These are phyloP conservation scores for Oryctes rhinoceros DNA, from an alignment of 1,140 invertebrate genomes.

Conservation along the genomic window DNA sequence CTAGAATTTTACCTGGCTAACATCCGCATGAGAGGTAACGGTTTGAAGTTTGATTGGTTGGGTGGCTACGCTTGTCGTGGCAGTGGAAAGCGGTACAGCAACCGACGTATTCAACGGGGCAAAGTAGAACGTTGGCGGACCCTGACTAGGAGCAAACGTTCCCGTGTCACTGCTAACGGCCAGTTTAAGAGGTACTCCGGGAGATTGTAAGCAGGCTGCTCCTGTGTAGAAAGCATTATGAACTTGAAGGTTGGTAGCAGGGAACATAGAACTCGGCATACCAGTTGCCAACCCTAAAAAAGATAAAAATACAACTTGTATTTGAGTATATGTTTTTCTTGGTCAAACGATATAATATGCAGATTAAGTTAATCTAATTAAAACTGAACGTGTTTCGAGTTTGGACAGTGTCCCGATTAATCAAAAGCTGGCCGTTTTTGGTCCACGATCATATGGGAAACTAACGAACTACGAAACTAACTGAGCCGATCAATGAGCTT, in stretches of 20 bases:
- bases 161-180: slow-evolving; percentile 48
- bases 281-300: slow-evolving; percentile 49
- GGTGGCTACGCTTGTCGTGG: slow-evolving; percentile 50
- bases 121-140: slow-evolving; percentile 56
- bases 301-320: background rate
- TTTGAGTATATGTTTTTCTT: background rate
- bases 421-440: too few relatives aligned
- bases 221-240: slow-evolving; percentile 57
- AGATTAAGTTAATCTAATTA: too few relatives aligned
- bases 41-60: slow-evolving; percentile 58
- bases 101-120: slow-evolving; percentile 50
- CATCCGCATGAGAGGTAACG: slow-evolving; percentile 59
- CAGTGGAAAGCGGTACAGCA: slow-evolving; percentile 50
- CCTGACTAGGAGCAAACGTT: slow-evolving; percentile 47
- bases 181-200: slow-evolving; percentile 47
- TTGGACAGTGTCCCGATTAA: too few relatives aligned
- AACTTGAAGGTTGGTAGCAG: slow-evolving; percentile 53
- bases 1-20: slow-evolving; percentile 60
- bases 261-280: slow-evolving; percentile 52
- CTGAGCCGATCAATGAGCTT: too few relatives aligned
- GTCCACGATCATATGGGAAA: too few relatives aligned
- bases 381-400: too few relatives aligned
- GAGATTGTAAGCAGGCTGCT: slow-evolving; percentile 50
- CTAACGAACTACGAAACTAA: too few relatives aligned
- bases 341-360: too few relatives aligned